Conservation (phyloP, 2,113 vertebrate genomes). For the Cacatua alba region DNA sequence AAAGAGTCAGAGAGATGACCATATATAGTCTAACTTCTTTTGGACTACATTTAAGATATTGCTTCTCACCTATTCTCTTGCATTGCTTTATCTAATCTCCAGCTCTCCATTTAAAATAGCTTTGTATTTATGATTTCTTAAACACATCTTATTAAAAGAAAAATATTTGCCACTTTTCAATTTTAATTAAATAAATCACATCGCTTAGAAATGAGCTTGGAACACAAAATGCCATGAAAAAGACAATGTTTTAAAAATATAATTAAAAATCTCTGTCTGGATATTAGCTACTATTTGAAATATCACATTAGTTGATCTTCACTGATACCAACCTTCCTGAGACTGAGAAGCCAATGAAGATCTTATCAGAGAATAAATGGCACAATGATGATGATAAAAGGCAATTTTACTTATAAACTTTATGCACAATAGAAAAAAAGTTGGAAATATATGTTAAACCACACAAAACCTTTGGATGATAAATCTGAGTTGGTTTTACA, state of each 20-base stretch:
- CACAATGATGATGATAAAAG: background rate
- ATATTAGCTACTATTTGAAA: background rate
- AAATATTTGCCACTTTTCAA: background rate
- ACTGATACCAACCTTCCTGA: accelerated
- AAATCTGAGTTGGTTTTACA: background rate
- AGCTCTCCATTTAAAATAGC: background rate
- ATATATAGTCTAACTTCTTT: background rate
- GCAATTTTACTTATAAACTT: background rate
- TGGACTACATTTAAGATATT: background rate
- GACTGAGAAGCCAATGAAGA: background rate
- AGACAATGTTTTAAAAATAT: background rate
- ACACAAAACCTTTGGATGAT: background rate
- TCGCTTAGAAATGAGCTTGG: background rate
- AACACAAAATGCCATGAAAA: background rate
- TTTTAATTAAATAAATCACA: background rate
- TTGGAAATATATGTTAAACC: background rate
- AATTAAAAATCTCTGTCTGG: background rate
- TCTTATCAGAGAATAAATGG: background rate
- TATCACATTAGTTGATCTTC: background rate
- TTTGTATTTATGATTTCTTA: background rate
- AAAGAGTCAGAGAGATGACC: background rate
- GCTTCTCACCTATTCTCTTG: background rate
- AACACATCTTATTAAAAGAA: background rate
- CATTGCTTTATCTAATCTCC: background rate
- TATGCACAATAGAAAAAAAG: background rate